Percentiles rank a stretch among this genome's conserved stretches.
These are phyloP conservation scores for Epicauta chinensis DNA, from an alignment of 1,140 invertebrate species.

Conservation along the genomic window DNA sequence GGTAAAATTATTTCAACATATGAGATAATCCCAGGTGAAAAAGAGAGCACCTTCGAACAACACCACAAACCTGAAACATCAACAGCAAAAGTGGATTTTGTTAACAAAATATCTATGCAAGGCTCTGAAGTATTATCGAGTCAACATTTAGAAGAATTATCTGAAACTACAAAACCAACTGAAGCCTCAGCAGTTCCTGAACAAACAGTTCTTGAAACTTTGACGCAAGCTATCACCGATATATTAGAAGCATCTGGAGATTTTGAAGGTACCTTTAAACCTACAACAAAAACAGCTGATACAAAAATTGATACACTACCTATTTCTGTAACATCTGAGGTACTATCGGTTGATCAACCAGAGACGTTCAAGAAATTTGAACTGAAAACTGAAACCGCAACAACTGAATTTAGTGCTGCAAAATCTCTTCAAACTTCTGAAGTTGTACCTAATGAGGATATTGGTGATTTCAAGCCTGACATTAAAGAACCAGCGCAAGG, in stretches of 20 bases:
- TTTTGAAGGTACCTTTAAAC: constrained; percentile 32
- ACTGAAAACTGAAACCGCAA: constrained; percentile 38
- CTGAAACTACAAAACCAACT: constrained; percentile 16
- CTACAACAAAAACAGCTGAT: constrained; percentile 38
- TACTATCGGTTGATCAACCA: constrained; percentile 44
- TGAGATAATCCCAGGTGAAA: constrained; percentile 37
- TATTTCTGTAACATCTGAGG: constrained; percentile 44
- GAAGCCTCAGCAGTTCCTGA: constrained; percentile 25
- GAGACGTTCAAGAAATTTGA: constrained; percentile 30
- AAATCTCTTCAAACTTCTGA: constrained; percentile 31
- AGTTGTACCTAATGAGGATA: constrained; percentile 25
- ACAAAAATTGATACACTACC: constrained; percentile 43
- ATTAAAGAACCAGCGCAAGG: constrained; percentile 37
- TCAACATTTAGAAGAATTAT: constrained; percentile 20
- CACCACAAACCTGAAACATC: constrained; percentile 31
- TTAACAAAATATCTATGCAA: constrained; percentile 38
- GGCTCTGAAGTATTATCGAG: constrained; percentile 41
- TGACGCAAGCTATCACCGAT: constrained; percentile 26
- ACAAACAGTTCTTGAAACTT: constrained; percentile 24
- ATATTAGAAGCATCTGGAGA: constrained; percentile 35
- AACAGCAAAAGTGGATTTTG: constrained; percentile 34
- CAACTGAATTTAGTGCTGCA: constrained; percentile 29
- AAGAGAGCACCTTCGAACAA: constrained; percentile 36
- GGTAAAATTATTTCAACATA: constrained; percentile 34
- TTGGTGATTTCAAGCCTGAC: constrained; percentile 21